Evolutionary conservation across 2,797 vertebrate genomes (phyloP).

Genomic region (Lutjanus argentimaculatus): DNA sequence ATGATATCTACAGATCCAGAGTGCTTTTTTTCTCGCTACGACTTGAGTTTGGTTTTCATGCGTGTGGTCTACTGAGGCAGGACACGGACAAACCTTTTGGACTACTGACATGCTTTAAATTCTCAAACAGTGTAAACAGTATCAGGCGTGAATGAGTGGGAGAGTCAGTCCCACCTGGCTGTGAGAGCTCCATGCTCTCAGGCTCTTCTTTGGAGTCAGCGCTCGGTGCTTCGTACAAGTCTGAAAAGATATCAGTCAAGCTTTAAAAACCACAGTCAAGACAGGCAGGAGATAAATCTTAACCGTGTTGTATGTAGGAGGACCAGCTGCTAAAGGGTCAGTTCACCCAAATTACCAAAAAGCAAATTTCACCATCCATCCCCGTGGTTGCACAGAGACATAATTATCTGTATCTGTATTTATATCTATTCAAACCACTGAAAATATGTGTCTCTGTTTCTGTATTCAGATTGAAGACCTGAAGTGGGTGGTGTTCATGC

Average conservation of each 20-base stretch:
- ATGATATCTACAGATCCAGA: constrained; percentile 1
- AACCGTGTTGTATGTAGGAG: neutral
- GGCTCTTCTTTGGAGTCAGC: constrained; percentile 33
- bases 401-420: too few species aligned
- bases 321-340: neutral
- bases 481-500: too few species aligned
- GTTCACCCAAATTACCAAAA: neutral
- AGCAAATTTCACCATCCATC: too few species aligned
- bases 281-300: neutral
- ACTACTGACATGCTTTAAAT: constrained; percentile 18
- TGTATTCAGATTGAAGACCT: too few species aligned
- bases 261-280: neutral
- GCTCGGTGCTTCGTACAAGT: constrained; percentile 68
- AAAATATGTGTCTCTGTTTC: too few species aligned
- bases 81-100: neutral
- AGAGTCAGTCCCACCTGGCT: constrained; percentile 66
- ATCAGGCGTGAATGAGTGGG: neutral
- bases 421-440: too few species aligned
- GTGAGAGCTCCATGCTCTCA: constrained; percentile 12
- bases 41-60: neutral
- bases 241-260: constrained; percentile 58
- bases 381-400: too few species aligned
- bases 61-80: neutral
- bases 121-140: neutral
- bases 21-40: neutral